A percentile compares a stretch with the other conserved stretches of the same genome.
phyloP scores from a whole-genome alignment of 2,113 vertebrate species.

The Crotophaga sulcirostris region DNA sequence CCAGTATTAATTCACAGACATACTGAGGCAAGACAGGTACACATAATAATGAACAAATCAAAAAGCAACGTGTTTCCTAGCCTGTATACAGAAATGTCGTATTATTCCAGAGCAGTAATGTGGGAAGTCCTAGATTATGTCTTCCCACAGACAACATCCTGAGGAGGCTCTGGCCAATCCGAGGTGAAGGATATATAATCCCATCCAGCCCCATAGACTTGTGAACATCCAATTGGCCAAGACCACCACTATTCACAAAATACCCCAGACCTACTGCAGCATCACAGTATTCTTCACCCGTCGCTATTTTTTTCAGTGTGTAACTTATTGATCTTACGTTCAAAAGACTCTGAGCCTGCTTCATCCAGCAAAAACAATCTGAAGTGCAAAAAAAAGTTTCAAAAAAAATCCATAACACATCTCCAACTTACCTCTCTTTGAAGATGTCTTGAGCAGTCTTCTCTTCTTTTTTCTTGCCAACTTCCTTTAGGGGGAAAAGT shows the following conservation, averaged over 20 bases:
- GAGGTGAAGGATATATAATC: background rate
- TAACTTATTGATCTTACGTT: background rate
- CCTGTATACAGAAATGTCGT: background rate
- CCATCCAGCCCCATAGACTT: too few species aligned
- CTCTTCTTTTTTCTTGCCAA: constrained; percentile 85
- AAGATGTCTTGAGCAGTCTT: constrained; percentile 90
- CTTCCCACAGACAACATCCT: background rate
- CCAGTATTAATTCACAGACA: background rate
- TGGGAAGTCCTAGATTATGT: background rate
- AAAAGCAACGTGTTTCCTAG: background rate
- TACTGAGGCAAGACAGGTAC: background rate
- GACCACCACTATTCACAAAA: background rate
- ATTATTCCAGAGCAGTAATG: background rate
- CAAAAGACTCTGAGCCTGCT: background rate
- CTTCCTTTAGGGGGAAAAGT: constrained; percentile 87
- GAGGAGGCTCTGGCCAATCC: background rate
- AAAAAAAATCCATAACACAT: background rate
- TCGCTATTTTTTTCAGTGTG: background rate
- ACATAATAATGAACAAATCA: background rate
- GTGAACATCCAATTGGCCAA: too few species aligned
- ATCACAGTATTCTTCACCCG: background rate
- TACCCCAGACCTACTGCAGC: background rate
- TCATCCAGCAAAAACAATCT: background rate
- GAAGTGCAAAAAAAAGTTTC: background rate
- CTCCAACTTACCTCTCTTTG: constrained; percentile 81